Conservation (phyloP, 2,113 vertebrate species). For the Sphaerodactylus townsendi region DNA sequence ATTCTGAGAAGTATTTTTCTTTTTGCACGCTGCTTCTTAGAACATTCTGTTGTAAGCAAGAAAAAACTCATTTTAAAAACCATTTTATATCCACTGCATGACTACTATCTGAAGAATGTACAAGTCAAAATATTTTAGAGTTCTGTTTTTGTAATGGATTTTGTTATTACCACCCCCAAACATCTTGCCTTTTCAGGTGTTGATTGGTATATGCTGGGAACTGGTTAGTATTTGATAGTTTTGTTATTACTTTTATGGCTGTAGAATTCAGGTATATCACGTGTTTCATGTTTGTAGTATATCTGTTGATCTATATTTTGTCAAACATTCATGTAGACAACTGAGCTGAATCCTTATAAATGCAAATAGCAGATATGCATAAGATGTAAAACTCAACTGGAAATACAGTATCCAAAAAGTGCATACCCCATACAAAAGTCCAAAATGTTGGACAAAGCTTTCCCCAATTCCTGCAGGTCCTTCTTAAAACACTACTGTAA, state of each 20-base stretch:
- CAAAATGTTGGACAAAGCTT: no score
- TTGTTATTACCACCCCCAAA: background rate
- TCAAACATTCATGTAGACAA: no score
- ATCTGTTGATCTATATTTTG: background rate
- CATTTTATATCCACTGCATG: background rate
- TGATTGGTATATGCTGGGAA: slow-evolving; percentile 7
- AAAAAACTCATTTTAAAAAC: slow-evolving; percentile 20
- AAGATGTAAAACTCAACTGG: no score
- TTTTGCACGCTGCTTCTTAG: background rate
- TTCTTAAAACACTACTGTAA: no score
- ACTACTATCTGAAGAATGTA: background rate
- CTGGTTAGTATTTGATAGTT: background rate
- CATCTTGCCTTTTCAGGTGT: slow-evolving; percentile 1
- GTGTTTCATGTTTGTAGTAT: background rate
- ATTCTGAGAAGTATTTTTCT: background rate
- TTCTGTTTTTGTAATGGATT: slow-evolving; percentile 8
- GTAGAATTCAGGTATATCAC: background rate
- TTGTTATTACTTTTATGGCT: background rate
- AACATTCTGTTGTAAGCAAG: rapidly evolving
- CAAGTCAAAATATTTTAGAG: slow-evolving; percentile 12
- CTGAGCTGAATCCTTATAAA: no score
- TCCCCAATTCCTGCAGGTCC: no score
- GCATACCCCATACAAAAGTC: no score
- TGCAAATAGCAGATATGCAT: no score
- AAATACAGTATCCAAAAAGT: no score